phyloP scores from a whole-genome alignment of 2,113 vertebrate species.

The Xenus cinereus region DNA sequence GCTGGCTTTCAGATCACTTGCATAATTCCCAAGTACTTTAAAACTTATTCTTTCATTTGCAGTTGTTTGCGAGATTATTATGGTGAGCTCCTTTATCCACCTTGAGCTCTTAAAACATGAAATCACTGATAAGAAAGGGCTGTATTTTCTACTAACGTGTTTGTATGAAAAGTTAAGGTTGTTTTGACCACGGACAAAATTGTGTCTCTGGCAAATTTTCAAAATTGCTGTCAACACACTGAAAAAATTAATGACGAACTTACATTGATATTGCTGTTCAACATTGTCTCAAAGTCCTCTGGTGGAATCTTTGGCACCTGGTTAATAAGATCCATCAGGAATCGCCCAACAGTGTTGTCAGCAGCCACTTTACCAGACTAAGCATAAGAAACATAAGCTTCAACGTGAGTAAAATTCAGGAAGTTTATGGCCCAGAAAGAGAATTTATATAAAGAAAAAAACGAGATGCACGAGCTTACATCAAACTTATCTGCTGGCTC shows the following conservation, averaged over 20 bases:
- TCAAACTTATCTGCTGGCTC: neutral
- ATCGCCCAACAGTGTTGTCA: constrained; percentile 95
- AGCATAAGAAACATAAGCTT: neutral
- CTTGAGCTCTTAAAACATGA: neutral
- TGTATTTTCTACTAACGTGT: neutral
- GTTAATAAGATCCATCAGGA: constrained; percentile 96
- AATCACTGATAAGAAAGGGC: neutral
- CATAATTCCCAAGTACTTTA: neutral
- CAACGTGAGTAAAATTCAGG: neutral
- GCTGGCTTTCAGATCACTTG: neutral
- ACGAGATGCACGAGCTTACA: neutral
- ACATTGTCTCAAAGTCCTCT: constrained; percentile 97
- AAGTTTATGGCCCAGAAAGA: neutral
- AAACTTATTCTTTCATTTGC: neutral
- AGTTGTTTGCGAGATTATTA: neutral
- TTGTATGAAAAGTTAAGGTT: neutral
- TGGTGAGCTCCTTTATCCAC: neutral
- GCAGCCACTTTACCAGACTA: constrained; percentile 94
- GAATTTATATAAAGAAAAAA: neutral
- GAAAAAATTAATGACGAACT: constrained; percentile 49
- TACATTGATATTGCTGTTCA: constrained; percentile 99
- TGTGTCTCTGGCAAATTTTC: neutral
- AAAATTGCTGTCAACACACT: neutral
- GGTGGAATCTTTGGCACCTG: constrained; percentile 94
- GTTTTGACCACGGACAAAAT: neutral